phyloP scores from a whole-genome alignment of 2,888 invertebrate genomes.

The Falcaria lacertinaria region DNA sequence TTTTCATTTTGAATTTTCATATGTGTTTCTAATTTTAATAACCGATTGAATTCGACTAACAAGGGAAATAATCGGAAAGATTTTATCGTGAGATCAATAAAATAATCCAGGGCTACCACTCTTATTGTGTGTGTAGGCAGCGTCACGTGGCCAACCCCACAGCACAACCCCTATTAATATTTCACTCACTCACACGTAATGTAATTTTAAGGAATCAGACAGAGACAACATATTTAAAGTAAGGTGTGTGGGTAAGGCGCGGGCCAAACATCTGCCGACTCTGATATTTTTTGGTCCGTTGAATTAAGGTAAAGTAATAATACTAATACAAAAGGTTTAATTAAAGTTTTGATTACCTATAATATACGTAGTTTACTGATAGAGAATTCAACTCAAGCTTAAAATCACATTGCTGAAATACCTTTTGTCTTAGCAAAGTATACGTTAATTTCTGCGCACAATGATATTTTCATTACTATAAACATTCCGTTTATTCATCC shows the following conservation, averaged over 20 bases:
- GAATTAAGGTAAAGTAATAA: conserved; percentile 50
- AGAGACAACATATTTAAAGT: conserved; percentile 23
- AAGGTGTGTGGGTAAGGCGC: conserved; percentile 42
- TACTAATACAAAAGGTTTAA: conserved; percentile 32
- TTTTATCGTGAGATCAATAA: conserved; percentile 62
- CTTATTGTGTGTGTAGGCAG: conserved; percentile 31
- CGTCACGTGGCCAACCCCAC: conserved; percentile 67
- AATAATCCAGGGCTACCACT: conserved; percentile 54
- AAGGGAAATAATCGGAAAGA: conserved; percentile 42
- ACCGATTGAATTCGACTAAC: conserved; percentile 20
- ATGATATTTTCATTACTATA: too few species aligned
- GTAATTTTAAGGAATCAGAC: conserved; percentile 10
- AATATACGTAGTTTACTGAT: too few species aligned
- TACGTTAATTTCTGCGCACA: too few species aligned
- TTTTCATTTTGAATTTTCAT: too few species aligned
- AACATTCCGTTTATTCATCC: too few species aligned
- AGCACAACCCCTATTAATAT: conserved; percentile 62
- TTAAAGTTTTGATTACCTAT: conserved; percentile 26
- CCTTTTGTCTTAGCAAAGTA: too few species aligned
- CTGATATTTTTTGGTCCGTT: conserved; percentile 62
- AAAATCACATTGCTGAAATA: too few species aligned
- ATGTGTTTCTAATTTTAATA: too few species aligned
- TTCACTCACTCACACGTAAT: conserved; percentile 33
- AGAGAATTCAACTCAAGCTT: too few species aligned
- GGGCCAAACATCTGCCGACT: conserved; percentile 71